Percentiles rank a stretch among this genome's conserved stretches.
Evolutionary conservation across 1,140 invertebrate genomes (phyloP).

Genomic region (Apis mellifera): DNA sequence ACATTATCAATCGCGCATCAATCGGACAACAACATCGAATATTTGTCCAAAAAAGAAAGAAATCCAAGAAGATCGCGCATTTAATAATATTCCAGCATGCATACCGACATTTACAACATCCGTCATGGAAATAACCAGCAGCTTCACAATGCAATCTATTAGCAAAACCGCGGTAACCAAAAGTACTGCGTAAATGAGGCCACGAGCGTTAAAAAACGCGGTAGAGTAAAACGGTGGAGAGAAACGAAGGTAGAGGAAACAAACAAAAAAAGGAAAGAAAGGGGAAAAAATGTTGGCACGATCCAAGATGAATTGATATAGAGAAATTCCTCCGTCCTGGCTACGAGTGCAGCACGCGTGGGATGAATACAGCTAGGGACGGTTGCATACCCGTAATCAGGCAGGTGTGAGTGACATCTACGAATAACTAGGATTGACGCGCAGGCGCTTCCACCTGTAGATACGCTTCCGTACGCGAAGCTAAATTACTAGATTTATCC

Average conservation of each 20-base stretch:
- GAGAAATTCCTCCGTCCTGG: constrained; percentile 20
- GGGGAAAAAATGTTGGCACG: no score
- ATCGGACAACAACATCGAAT: not conserved
- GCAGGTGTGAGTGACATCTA: constrained; percentile 43
- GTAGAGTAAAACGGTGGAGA: not conserved
- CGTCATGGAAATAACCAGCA: not conserved
- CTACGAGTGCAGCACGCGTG: constrained; percentile 16
- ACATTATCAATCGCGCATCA: not conserved
- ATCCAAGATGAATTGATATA: constrained; percentile 11
- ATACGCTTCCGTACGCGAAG: constrained; percentile 50
- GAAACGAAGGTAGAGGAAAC: not conserved
- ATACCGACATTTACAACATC: no score
- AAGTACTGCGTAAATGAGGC: constrained; percentile 3
- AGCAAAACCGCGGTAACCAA: not conserved
- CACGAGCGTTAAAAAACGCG: not conserved
- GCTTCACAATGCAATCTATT: not conserved
- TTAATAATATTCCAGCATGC: not conserved
- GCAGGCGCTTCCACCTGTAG: constrained; percentile 65
- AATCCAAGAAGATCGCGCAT: no score
- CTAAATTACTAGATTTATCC: constrained; percentile 62
- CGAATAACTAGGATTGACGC: constrained; percentile 19
- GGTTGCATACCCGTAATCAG: constrained; percentile 2
- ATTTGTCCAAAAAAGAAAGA: no score
- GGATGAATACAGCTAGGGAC: constrained; percentile 8
- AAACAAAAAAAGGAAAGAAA: not conserved